Conservation (phyloP, 2,888 invertebrate species). For the Norana najaformis region DNA sequence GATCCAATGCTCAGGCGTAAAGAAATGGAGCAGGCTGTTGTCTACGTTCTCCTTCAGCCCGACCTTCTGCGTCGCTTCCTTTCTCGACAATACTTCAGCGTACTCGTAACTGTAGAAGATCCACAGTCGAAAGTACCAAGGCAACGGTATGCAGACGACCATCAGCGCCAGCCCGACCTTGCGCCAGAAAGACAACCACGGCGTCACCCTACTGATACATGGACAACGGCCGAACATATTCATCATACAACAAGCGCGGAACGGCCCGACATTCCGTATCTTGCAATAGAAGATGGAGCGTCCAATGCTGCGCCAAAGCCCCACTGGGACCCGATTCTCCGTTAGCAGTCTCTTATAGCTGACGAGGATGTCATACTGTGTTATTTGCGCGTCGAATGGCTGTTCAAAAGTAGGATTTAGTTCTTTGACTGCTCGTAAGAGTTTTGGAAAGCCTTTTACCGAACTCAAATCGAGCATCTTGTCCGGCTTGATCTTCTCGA, state of each 20-base stretch:
- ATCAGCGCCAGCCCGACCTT: constrained; percentile 49
- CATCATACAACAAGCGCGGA: constrained; percentile 52
- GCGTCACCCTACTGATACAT: not conserved
- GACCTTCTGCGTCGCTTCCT: constrained; percentile 42
- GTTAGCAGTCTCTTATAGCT: constrained; percentile 43
- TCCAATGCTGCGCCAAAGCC: constrained; percentile 38
- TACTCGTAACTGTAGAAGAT: constrained; percentile 57
- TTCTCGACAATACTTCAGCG: constrained; percentile 49
- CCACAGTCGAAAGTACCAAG: constrained; percentile 54
- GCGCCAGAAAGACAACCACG: constrained; percentile 43
- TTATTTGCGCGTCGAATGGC: constrained; percentile 35
- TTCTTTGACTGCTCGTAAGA: not conserved
- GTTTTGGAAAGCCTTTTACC: not conserved
- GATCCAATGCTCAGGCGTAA: constrained; percentile 53
- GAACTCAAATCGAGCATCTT: not conserved
- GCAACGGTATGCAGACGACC: constrained; percentile 52
- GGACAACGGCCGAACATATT: not conserved
- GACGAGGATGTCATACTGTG: constrained; percentile 43
- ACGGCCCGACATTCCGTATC: constrained; percentile 54
- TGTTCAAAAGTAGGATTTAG: not conserved
- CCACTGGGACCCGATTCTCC: constrained; percentile 46
- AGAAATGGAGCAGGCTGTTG: constrained; percentile 54
- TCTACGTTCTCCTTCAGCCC: constrained; percentile 47
- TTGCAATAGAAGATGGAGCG: constrained; percentile 51
- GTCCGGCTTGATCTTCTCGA: not conserved